phyloP scores from a whole-genome alignment of 2,797 vertebrate species.

The Philypnodon macrostomus region DNA sequence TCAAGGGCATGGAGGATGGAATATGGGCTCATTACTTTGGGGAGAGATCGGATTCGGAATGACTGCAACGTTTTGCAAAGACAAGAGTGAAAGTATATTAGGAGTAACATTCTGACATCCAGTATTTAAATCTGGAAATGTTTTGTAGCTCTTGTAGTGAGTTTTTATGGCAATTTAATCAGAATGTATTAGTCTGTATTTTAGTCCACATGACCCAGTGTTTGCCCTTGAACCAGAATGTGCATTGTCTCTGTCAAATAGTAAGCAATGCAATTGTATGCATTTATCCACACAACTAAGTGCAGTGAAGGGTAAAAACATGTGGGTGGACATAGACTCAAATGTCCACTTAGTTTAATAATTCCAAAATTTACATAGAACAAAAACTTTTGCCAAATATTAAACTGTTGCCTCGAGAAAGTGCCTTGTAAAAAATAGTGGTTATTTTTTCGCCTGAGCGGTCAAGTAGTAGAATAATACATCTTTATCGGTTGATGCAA shows the following conservation, averaged over 20 bases:
- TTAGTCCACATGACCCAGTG: background rate
- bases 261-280: slow-evolving; percentile 19
- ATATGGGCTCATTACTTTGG: slow-evolving; percentile 32
- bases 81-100: background rate
- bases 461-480: slow-evolving; percentile 35
- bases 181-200: slow-evolving; percentile 3
- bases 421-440: slow-evolving; percentile 43
- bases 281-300: slow-evolving; percentile 16
- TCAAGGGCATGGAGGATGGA: slow-evolving; percentile 50
- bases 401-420: slow-evolving; percentile 27
- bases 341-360: slow-evolving; percentile 45
- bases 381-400: slow-evolving; percentile 33
- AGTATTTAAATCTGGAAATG: background rate
- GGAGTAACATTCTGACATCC: background rate
- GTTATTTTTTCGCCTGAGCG: slow-evolving; percentile 25
- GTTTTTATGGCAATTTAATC: slow-evolving; percentile 8
- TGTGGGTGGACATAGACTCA: slow-evolving; percentile 60
- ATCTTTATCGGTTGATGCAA: slow-evolving; percentile 29
- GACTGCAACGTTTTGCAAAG: slow-evolving; percentile 9
- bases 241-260: slow-evolving; percentile 15
- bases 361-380: slow-evolving; percentile 36
- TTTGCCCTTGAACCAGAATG: slow-evolving; percentile 18
- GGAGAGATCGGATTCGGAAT: slow-evolving; percentile 22
- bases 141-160: background rate
- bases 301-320: slow-evolving; percentile 58